These are phyloP conservation scores for Pterostichus niger DNA, from an alignment of 2,888 invertebrate species.

Conservation along the genomic window DNA sequence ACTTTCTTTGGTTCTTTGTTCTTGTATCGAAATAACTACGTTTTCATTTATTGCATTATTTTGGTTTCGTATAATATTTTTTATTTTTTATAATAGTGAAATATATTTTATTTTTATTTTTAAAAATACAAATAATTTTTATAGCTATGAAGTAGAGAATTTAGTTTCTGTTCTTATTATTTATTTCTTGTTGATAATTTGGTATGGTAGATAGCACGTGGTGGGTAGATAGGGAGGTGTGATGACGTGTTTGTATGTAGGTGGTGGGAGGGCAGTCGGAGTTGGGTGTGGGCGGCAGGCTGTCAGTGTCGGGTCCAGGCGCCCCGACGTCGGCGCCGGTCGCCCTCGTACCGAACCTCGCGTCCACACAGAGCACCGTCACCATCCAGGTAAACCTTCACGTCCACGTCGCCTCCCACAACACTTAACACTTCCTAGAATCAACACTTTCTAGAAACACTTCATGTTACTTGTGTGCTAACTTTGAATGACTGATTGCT, in stretches of 20 bases:
- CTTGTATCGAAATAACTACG: conserved; percentile 14
- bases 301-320: conserved; percentile 71
- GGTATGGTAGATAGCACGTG: background rate
- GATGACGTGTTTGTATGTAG: conserved; percentile 76
- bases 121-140: no score
- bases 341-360: conserved; percentile 79
- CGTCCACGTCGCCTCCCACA: conserved; percentile 14
- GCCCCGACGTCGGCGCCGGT: conserved; percentile 75
- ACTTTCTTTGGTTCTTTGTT: conserved; percentile 27
- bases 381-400: conserved; percentile 76
- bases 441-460: conserved; percentile 21
- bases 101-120: no score
- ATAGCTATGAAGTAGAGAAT: background rate
- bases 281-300: conserved; percentile 76
- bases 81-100: no score
- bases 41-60: no score
- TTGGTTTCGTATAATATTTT: no score
- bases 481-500: conserved; percentile 12
- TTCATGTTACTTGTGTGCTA: background rate
- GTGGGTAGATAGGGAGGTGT: conserved; percentile 36
- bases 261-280: conserved; percentile 75
- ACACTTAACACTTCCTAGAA: conserved; percentile 21
- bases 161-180: conserved; percentile 23
- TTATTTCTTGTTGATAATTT: background rate
- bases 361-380: conserved; percentile 76